These are phyloP conservation scores for Hypocryptadius cinnamomeus DNA, from an alignment of 2,113 vertebrate species.

Conservation along the genomic window DNA sequence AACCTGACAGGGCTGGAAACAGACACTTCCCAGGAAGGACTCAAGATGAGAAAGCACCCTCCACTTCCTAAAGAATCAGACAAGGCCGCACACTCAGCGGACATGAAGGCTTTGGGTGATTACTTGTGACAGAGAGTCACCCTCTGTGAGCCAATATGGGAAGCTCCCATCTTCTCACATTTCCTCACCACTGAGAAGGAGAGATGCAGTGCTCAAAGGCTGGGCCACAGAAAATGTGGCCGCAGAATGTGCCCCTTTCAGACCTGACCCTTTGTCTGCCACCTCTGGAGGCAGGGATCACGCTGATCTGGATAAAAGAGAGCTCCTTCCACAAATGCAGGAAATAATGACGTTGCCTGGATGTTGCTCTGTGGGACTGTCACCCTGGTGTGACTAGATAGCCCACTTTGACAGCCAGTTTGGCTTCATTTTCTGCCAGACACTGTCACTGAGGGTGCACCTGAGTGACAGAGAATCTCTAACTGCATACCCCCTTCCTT, in stretches of 20 bases:
- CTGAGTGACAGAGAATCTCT: neutral
- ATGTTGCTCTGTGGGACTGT: neutral
- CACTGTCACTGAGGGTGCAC: neutral
- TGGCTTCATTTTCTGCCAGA: neutral
- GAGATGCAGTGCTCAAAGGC: neutral
- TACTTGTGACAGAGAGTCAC: neutral
- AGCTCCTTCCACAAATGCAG: neutral
- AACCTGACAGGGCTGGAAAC: neutral
- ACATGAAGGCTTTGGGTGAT: neutral
- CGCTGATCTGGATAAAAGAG: neutral
- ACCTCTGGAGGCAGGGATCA: neutral
- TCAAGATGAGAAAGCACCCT: neutral
- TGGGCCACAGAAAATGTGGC: neutral
- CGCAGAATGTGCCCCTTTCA: neutral
- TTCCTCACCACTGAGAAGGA: neutral
- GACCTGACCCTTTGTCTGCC: neutral
- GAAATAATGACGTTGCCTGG: neutral
- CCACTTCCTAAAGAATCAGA: neutral
- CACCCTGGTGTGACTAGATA: neutral
- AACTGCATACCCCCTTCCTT: neutral
- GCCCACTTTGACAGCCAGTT: neutral
- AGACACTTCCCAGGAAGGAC: neutral
- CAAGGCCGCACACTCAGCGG: neutral
- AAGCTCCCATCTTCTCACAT: neutral
- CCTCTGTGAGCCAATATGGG: neutral